Base-by-base conservation (phyloP, 1,140 invertebrate genomes). In the Rhizoglyphus robini region DNA sequence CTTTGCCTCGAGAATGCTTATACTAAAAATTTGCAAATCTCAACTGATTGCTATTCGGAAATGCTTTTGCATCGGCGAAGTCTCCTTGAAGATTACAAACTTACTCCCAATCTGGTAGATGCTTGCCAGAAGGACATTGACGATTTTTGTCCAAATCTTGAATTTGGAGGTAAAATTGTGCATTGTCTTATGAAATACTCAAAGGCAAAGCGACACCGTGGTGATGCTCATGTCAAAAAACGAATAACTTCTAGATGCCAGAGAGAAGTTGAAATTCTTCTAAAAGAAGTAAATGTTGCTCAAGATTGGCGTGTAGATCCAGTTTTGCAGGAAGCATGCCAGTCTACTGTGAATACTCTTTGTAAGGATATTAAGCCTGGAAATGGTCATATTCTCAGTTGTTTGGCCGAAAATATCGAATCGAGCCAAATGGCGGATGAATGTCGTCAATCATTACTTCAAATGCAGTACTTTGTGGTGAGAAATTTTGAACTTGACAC, bases 381-480 rank as follows among this genome's bases (percentile, higher is more conserved):
- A 13, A 65, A 74, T 58, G 73, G 70, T 58, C 70, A 88, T 73
- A 86, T 95, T 3, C 88, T 98, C 81, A 86, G 86, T 23, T 98
- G 95, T 76, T 79, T 98, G 13, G 88, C 96, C 85, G 88, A 94
- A 69, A 86, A 92, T 63, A 78, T 96, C 36, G 88, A 88, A 41
- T 85, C 86, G 0, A 81, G 83, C 46, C 76, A 83, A 58, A 97
- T 98, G 93, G 86, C 82, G 1, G 82, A 83, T 63, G 83, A 86
- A 20, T 99, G 96, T 79, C 89, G 95, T 79, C 82, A 87, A 60
- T 86, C 88, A 27, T 78, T 99, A 31, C 79, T 96, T 23, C 90
- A 97, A 79, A 94, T 98, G 72, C 93, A 98, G 72, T 98, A 95
- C 75, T 99, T 99, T 77, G 83, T 97, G 58, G 86, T 90, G 0